Base-by-base conservation (phyloP, 2,888 invertebrate genomes). In the Cryptus armator region DNA sequence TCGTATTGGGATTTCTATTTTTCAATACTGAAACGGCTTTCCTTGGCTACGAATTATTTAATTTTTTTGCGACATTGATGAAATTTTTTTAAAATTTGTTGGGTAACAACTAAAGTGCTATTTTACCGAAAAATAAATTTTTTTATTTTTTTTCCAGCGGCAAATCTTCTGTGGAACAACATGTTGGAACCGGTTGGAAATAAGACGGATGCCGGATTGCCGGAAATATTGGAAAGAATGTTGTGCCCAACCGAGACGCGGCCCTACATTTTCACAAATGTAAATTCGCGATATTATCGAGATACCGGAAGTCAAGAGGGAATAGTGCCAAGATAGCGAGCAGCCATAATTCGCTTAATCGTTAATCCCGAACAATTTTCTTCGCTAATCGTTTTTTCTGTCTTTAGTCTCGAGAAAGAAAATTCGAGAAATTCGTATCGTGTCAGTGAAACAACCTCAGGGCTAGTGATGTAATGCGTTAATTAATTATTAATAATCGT, bases 81-180 rank as follows among this genome's bases (percentile, higher is more conserved):
- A n/a, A 48, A 9, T 48, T 10, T 7, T 4, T 6, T 37, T 3
- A 7, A 37, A 37, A 7, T 37, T 37, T 7, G 37, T 37, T 37
- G 37, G 37, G 5, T 37, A 7, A 5, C 7, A 37, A 37, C 9
- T 5, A 37, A 37, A 37, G 37, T 37, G 37, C 9, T 37, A 1
- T 37, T 37, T 37, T 37, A 7, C 7, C 37, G 9, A 7, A 37
- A 37, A 37, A 48, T 12, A 48, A 67, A 44, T 56, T 24, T 24
- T 53, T 9, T 10, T 3, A 16, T 44, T 14, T 43, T 74, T 78
- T 66, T 91, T 93, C 91, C 94, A 97, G 96, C 95, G 59, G 96
- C 96, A 0, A 97, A 97, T 90, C 94, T 97, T 53, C 93, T 96
- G 0, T 97, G 97, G 97, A 97, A 97, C 94, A 97, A 97, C 90